These are phyloP conservation scores for Mercenaria mercenaria DNA, from an alignment of 1,140 invertebrate species.

Conservation along the genomic window DNA sequence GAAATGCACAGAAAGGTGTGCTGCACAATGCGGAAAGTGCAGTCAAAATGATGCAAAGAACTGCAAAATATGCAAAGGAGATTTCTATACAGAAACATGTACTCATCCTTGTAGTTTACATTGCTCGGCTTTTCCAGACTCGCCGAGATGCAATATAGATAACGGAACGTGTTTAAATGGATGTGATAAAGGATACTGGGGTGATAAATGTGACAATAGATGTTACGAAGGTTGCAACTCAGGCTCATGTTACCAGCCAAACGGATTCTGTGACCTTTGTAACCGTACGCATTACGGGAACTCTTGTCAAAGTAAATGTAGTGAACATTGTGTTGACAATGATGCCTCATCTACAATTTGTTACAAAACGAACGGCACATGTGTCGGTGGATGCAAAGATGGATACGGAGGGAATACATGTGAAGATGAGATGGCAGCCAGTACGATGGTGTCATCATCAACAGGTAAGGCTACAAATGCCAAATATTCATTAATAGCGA, in stretches of 20 bases:
- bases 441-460: too few relatives aligned
- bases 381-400: too few relatives aligned
- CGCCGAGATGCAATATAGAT: background rate
- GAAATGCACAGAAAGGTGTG: background rate
- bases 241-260: background rate
- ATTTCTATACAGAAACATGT: background rate
- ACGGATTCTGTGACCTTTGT: background rate
- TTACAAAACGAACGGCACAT: background rate
- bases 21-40: background rate
- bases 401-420: too few relatives aligned
- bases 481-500: too few relatives aligned
- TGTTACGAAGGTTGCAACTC: too few relatives aligned
- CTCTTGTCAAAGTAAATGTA: background rate
- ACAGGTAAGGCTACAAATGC: too few relatives aligned
- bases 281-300: background rate
- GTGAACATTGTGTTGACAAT: too few relatives aligned
- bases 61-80: too few relatives aligned
- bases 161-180: background rate
- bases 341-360: too few relatives aligned
- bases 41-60: background rate
- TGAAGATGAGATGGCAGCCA: too few relatives aligned
- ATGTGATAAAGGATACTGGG: too few relatives aligned
- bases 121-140: background rate
- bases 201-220: background rate
- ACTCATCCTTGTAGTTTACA: background rate